These are phyloP conservation scores for Coenobita brevimanus DNA, from an alignment of 1,140 invertebrate genomes.

Conservation along the genomic window DNA sequence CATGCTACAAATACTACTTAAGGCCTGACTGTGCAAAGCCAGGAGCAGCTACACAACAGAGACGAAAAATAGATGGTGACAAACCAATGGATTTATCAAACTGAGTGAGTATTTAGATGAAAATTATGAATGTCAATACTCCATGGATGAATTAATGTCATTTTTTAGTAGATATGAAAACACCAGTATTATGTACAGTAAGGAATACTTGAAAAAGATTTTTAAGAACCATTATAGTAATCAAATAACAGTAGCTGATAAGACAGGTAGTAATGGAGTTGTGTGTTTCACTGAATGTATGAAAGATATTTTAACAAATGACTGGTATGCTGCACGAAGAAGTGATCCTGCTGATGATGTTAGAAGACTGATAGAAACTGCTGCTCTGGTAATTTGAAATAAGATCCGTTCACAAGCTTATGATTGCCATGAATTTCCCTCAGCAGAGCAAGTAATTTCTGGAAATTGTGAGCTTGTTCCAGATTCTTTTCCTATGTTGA, in stretches of 20 bases:
- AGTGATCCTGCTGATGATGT: not conserved
- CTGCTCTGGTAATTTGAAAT: not conserved
- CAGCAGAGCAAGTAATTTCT: constrained; percentile 11
- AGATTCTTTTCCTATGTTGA: too few relatives aligned
- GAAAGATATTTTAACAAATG: not conserved
- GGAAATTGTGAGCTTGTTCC: constrained; percentile 10
- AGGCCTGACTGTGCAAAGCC: too few relatives aligned
- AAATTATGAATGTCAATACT: too few relatives aligned
- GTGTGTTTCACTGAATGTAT: not conserved
- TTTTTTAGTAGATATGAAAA: not conserved
- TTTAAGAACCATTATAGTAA: too few relatives aligned
- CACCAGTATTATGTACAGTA: not conserved
- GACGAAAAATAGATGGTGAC: not conserved
- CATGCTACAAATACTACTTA: too few relatives aligned
- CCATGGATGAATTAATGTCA: too few relatives aligned
- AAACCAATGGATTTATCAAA: not conserved
- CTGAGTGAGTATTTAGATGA: too few relatives aligned
- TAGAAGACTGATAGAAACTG: not conserved
- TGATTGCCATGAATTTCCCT: constrained; percentile 1
- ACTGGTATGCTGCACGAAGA: not conserved
- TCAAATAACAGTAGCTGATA: too few relatives aligned
- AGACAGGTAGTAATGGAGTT: not conserved
- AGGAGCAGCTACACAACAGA: too few relatives aligned
- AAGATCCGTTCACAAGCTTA: not conserved
- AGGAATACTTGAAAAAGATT: not conserved